A percentile compares a stretch with the other conserved stretches of the same genome.
phyloP scores from a whole-genome alignment of 2,888 invertebrate species.

The Theristus sp. region DNA sequence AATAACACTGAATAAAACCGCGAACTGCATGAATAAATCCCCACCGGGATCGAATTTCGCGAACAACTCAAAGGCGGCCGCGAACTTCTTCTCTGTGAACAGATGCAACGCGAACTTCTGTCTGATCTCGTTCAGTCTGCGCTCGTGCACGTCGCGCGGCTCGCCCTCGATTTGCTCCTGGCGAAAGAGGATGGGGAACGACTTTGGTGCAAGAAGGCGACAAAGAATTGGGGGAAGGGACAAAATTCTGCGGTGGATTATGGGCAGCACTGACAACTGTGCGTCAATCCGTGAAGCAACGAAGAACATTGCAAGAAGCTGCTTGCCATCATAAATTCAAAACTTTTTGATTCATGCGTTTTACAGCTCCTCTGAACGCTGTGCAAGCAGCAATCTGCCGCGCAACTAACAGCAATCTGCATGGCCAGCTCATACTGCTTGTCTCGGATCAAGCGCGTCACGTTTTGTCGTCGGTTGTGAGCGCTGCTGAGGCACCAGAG shows the following conservation, averaged over 20 bases:
- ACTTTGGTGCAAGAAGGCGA: background rate
- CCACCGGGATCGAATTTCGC: conserved; percentile 60
- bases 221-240: background rate
- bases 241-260: background rate
- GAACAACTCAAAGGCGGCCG: conserved; percentile 77
- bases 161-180: conserved; percentile 6
- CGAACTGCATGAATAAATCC: no score
- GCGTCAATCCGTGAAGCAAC: no score
- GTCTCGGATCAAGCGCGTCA: conserved; percentile 59
- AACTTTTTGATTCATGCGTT: no score
- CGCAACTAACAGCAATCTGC: conserved; percentile 16
- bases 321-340: no score
- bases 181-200: background rate
- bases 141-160: conserved; percentile 12
- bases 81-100: conserved; percentile 68
- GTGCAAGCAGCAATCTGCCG: no score
- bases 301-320: no score
- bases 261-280: background rate
- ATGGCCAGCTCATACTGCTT: conserved; percentile 77
- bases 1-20: no score
- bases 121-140: conserved; percentile 47
- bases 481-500: conserved; percentile 61
- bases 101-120: conserved; percentile 72
- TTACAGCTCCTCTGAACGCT: no score
- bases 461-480: conserved; percentile 56